Percentiles rank a stretch among this genome's conserved stretches.
phyloP scores from a whole-genome alignment of 1,140 invertebrate species.

The Colletes gigas region DNA sequence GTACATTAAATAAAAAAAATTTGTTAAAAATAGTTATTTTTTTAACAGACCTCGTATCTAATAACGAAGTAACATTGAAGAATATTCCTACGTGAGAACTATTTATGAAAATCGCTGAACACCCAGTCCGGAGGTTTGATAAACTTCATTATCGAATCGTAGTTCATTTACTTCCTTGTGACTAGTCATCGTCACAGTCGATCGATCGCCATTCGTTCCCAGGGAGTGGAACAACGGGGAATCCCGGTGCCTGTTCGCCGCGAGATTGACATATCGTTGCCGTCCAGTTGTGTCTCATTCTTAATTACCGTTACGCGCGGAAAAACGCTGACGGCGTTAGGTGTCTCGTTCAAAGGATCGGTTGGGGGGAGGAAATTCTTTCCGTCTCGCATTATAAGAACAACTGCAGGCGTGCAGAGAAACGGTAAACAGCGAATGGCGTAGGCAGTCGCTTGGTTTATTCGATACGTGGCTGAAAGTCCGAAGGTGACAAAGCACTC shows the following conservation, averaged over 20 bases:
- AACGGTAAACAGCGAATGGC: slow-evolving; percentile 23
- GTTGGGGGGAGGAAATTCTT: not conserved
- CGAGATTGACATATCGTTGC: slow-evolving; percentile 8
- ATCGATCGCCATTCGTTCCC: slow-evolving; percentile 22
- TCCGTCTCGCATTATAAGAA: not conserved
- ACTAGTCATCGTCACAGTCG: not conserved
- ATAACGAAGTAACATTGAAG: no score
- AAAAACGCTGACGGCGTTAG: not conserved
- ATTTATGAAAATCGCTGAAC: no score
- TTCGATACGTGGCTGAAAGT: slow-evolving; percentile 17
- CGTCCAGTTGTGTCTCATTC: slow-evolving; percentile 11
- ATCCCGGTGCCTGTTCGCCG: not conserved
- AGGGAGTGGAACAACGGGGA: not conserved
- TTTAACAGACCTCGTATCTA: no score
- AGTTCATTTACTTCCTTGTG: no score
- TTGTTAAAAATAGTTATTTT: no score
- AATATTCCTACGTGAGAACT: no score
- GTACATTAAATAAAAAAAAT: no score
- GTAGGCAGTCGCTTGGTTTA: slow-evolving; percentile 1
- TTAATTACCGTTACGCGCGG: not conserved
- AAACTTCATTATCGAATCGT: no score
- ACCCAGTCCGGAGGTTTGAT: no score
- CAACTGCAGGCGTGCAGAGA: not conserved
- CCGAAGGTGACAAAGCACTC: slow-evolving; percentile 32
- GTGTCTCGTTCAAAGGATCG: not conserved